A percentile compares a stretch with the other conserved stretches of the same genome.
Evolutionary conservation across 2,113 vertebrate species (phyloP).

Genomic region (Grammomys dolichurus): DNA sequence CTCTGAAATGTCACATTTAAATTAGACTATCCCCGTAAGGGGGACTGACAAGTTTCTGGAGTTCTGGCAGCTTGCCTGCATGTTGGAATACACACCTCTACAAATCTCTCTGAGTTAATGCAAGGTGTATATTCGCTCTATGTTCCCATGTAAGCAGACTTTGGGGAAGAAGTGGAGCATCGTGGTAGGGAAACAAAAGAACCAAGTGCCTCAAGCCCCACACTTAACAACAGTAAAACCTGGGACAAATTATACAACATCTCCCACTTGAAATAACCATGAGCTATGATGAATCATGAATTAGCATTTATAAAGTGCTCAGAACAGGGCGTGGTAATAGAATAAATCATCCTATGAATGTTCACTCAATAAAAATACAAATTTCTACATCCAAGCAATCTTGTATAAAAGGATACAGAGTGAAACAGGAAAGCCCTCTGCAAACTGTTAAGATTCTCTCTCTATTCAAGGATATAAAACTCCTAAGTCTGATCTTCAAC

Average conservation of each 20-base stretch:
- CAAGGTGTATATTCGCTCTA: neutral
- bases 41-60: neutral
- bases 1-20: neutral
- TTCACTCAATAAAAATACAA: neutral
- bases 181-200: accelerated
- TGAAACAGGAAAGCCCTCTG: neutral
- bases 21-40: neutral
- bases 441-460: neutral
- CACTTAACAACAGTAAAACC: neutral
- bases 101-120: neutral
- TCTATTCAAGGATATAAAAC: neutral
- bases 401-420: neutral
- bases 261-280: neutral
- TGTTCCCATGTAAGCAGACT: neutral
- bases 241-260: neutral
- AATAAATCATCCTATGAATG: neutral
- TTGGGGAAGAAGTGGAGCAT: neutral
- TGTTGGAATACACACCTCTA: neutral
- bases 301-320: neutral
- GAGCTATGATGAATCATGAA: neutral
- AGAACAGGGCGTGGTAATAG: neutral
- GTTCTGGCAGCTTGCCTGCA: neutral
- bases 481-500: neutral
- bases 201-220: neutral
- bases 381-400: neutral